These are phyloP conservation scores for Amiota minor DNA, from an alignment of 2,888 invertebrate species.

Conservation along the genomic window DNA sequence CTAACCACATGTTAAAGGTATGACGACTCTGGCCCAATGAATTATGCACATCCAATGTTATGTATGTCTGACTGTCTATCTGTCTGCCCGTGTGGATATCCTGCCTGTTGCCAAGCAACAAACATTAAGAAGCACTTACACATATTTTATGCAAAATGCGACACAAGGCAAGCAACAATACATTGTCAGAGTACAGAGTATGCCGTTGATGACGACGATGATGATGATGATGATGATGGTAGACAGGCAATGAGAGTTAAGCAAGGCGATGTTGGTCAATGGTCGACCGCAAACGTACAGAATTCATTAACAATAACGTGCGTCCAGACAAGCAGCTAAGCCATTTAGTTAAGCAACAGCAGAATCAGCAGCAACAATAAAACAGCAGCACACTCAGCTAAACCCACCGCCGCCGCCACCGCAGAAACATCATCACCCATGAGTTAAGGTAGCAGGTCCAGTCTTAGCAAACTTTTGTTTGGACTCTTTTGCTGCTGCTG, in stretches of 20 bases:
- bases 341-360: constrained; percentile 13
- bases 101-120: too few relatives aligned
- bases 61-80: too few relatives aligned
- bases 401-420: not conserved
- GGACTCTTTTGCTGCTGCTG: not conserved
- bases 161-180: not conserved
- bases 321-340: not conserved
- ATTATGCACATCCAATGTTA: too few relatives aligned
- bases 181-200: not conserved
- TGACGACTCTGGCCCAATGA: too few relatives aligned
- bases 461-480: not conserved
- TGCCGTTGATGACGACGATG: not conserved
- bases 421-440: not conserved
- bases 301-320: constrained; percentile 32
- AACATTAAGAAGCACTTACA: too few relatives aligned
- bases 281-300: not conserved
- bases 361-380: not conserved
- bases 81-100: too few relatives aligned
- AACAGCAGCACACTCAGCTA: too few relatives aligned
- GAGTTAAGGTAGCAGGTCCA: not conserved
- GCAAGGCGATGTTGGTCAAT: not conserved
- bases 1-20: not conserved
- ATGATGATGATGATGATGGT: not conserved
- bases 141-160: constrained; percentile 9
- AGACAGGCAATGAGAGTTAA: not conserved